phyloP scores from a whole-genome alignment of 2,888 invertebrate genomes.

The Chironomus tentans region DNA sequence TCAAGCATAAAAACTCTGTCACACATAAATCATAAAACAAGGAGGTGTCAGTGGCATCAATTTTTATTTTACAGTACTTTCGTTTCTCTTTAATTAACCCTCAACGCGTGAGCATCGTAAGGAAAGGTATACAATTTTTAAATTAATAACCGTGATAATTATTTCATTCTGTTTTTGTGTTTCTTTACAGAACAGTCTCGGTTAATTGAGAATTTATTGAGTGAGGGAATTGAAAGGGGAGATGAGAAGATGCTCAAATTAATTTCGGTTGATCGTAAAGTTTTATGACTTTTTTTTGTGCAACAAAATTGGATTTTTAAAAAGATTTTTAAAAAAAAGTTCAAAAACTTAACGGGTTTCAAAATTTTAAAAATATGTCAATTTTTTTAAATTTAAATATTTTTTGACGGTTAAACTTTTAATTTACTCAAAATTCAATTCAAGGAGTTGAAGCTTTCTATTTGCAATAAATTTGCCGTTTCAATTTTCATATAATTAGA shows the following conservation, averaged over 20 bases:
- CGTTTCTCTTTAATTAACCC: background rate
- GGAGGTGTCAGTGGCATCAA: background rate
- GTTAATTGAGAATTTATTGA: background rate
- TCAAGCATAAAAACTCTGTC: background rate
- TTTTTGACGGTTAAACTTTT: too few relatives aligned
- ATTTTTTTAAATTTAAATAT: too few relatives aligned
- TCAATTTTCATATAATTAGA: too few relatives aligned
- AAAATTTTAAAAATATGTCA: too few relatives aligned
- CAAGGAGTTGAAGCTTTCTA: too few relatives aligned
- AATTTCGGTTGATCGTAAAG: background rate
- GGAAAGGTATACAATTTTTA: background rate
- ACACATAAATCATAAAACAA: background rate
- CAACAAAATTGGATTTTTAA: background rate
- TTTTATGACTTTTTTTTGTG: background rate
- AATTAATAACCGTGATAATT: conserved; percentile 1
- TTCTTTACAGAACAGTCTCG: background rate
- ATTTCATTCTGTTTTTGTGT: background rate
- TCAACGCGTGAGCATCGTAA: background rate
- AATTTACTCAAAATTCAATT: too few relatives aligned
- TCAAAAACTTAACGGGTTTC: background rate
- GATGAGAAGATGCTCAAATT: too few relatives aligned
- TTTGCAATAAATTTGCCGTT: too few relatives aligned
- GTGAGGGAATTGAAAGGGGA: too few relatives aligned
- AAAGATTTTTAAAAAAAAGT: too few relatives aligned
- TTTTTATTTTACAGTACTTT: background rate